A percentile compares a stretch with the other conserved stretches of the same genome.
Conservation (phyloP, 1,140 invertebrate genomes). For the Temnothorax nylanderi region DNA sequence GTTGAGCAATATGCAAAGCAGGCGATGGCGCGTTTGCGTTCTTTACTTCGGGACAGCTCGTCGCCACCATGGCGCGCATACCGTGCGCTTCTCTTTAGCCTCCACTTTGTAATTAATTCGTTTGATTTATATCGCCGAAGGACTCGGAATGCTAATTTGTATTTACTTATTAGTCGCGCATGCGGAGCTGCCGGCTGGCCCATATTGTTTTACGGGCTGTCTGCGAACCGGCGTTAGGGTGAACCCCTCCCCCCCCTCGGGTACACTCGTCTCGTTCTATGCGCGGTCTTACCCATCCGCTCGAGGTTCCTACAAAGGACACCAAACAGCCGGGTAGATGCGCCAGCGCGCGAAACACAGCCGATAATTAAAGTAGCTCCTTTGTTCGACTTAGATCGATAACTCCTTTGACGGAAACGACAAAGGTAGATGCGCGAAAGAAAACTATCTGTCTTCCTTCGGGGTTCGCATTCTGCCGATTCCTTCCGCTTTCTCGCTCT, state of each 20-base stretch:
- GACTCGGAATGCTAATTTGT: constrained; percentile 80
- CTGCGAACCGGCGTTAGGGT: constrained; percentile 56
- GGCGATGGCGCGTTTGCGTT: constrained; percentile 45
- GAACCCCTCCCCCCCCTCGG: constrained; percentile 10
- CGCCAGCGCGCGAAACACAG: constrained; percentile 69
- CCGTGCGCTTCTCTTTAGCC: neutral
- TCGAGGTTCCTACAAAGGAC: constrained; percentile 71
- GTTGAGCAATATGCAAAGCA: constrained; percentile 76
- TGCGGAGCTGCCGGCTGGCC: constrained; percentile 65
- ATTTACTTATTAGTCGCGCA: constrained; percentile 81
- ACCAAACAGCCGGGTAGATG: constrained; percentile 72
- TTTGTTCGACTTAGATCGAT: constrained; percentile 81
- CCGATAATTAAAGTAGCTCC: constrained; percentile 81
- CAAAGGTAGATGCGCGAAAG: constrained; percentile 57
- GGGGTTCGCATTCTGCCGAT: constrained; percentile 34
- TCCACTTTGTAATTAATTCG: constrained; percentile 77
- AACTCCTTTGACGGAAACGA: constrained; percentile 73
- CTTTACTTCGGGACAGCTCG: constrained; percentile 65
- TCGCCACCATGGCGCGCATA: constrained; percentile 20
- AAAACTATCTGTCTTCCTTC: constrained; percentile 69
- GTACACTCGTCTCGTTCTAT: constrained; percentile 9
- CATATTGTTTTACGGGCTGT: constrained; percentile 74
- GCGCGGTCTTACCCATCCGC: constrained; percentile 67
- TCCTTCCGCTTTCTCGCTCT: constrained; percentile 52
- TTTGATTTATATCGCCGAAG: constrained; percentile 81